Evolutionary conservation across 2,888 invertebrate species (phyloP).

Genomic region (Acrobasis suavella): DNA sequence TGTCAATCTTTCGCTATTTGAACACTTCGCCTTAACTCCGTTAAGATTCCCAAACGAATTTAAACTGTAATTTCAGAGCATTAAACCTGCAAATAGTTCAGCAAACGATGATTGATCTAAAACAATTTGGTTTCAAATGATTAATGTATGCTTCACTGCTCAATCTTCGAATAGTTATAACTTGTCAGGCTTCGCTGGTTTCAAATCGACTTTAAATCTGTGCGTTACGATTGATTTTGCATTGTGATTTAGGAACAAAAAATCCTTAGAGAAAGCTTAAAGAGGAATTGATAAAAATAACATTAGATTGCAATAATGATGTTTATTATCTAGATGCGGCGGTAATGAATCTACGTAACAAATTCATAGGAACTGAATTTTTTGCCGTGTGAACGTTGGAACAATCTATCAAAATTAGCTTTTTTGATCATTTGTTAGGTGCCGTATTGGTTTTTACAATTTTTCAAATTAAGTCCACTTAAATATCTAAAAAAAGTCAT

Average conservation of each 20-base stretch:
- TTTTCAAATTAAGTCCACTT: background rate
- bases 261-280: conserved; percentile 60
- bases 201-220: conserved; percentile 38
- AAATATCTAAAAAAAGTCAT: too few species aligned
- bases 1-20: conserved; percentile 73
- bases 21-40: conserved; percentile 56
- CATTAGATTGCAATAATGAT: conserved; percentile 61
- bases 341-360: conserved; percentile 44
- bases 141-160: conserved; percentile 71
- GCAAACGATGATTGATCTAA: conserved; percentile 46
- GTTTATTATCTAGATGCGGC: conserved; percentile 43
- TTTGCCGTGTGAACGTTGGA: conserved; percentile 41
- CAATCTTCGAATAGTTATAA: conserved; percentile 48
- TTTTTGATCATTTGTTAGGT: conserved; percentile 28
- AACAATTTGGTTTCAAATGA: conserved; percentile 78
- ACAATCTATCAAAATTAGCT: conserved; percentile 22
- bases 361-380: conserved; percentile 37
- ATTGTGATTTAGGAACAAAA: conserved; percentile 21
- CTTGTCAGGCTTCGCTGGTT: conserved; percentile 29
- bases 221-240: conserved; percentile 32
- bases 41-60: conserved; percentile 31
- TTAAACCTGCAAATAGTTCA: conserved; percentile 42
- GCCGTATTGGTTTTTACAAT: conserved; percentile 1
- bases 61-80: conserved; percentile 35
- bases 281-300: conserved; percentile 67